phyloP scores from a whole-genome alignment of 2,797 vertebrate genomes.

The Pachyuromys duprasi region DNA sequence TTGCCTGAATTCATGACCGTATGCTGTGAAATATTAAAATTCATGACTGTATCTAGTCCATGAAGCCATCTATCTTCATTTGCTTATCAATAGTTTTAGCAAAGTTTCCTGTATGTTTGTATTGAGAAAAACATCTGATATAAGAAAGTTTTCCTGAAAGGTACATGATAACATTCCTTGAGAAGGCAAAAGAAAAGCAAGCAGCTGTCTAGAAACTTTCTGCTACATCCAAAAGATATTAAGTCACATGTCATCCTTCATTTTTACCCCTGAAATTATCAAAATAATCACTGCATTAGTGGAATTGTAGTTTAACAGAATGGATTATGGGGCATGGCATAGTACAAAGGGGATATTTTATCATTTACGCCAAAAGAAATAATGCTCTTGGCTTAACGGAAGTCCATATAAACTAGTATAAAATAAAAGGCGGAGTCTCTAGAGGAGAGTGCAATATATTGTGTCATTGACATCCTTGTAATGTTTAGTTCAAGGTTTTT shows the following conservation, averaged over 20 bases:
- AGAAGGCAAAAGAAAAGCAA: neutral
- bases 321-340: neutral
- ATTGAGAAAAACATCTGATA: neutral
- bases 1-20: neutral
- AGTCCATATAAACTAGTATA: neutral
- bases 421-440: neutral
- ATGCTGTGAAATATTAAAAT: neutral
- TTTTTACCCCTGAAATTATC: neutral
- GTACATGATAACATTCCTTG: neutral
- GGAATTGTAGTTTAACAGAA: constrained; percentile 47
- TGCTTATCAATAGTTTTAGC: neutral
- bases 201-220: constrained; percentile 32
- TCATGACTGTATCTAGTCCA: neutral
- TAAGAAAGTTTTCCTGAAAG: constrained; percentile 3
- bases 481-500: neutral
- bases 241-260: neutral
- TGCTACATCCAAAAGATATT: constrained; percentile 22
- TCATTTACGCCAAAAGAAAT: constrained; percentile 40
- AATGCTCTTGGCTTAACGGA: constrained; percentile 2
- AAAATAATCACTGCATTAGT: constrained; percentile 38
- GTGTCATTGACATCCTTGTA: neutral
- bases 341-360: neutral
- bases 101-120: constrained; percentile 1
- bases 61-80: neutral
- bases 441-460: constrained; percentile 1